A percentile compares a stretch with the other conserved stretches of the same genome.
phyloP scores from a whole-genome alignment of 1,140 invertebrate species.

The Drosophila biarmipes region DNA sequence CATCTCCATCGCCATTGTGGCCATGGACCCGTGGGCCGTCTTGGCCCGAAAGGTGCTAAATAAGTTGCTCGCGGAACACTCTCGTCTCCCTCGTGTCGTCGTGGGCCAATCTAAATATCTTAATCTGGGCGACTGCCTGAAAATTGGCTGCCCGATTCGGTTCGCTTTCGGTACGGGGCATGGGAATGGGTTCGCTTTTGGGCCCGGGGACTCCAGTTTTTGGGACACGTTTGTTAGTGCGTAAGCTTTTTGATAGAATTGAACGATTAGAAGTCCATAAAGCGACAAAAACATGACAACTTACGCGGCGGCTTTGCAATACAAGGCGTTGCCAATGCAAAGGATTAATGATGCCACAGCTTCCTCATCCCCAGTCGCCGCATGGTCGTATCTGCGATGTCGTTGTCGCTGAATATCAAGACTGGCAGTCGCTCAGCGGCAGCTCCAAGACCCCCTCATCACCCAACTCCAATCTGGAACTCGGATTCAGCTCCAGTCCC shows the following conservation, averaged over 20 bases:
- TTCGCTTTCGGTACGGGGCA: conserved; percentile 16
- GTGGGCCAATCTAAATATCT: conserved; percentile 83
- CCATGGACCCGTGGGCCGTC: conserved; percentile 43
- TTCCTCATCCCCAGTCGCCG: conserved; percentile 2
- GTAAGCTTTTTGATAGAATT: conserved; percentile 84
- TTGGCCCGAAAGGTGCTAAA: conserved; percentile 56
- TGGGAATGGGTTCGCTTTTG: neutral
- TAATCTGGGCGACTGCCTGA: conserved; percentile 74
- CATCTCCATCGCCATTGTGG: conserved; percentile 50
- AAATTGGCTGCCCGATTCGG: conserved; percentile 54
- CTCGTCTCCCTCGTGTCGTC: conserved; percentile 44
- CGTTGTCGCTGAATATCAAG: conserved; percentile 66
- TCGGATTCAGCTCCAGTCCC: conserved; percentile 16
- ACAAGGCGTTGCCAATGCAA: conserved; percentile 73
- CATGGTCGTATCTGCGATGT: conserved; percentile 22
- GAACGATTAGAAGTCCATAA: conserved; percentile 85
- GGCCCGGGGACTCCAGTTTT: conserved; percentile 25
- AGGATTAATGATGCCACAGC: conserved; percentile 82
- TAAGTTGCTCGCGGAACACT: conserved; percentile 54
- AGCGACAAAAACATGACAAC: conserved; percentile 84
- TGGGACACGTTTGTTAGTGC: conserved; percentile 78
- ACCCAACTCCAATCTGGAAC: conserved; percentile 1
- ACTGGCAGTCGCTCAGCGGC: conserved; percentile 73
- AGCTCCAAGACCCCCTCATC: conserved; percentile 7
- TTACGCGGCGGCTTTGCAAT: conserved; percentile 70